Evolutionary conservation across 64 coral and sea anemone genomes (phyloP).

Genomic region (Astreopora myriophthalma): DNA sequence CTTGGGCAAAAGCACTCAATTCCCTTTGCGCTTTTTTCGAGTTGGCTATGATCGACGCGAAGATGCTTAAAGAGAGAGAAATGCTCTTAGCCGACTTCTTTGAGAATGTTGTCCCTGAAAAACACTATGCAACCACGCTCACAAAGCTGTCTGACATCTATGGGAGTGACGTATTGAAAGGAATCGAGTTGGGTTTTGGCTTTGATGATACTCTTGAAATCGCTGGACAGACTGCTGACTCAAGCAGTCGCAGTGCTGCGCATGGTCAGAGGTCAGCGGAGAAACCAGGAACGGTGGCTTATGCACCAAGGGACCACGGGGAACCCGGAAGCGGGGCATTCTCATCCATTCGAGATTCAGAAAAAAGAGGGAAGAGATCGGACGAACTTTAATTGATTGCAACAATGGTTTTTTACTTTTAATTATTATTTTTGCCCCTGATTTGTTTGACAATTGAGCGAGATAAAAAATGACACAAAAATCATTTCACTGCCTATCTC

Average conservation of each 20-base stretch:
- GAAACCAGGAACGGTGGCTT: not conserved
- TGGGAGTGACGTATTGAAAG: slow-evolving; percentile 83
- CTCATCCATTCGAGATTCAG: not conserved
- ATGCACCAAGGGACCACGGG: not conserved
- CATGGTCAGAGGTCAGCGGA: slow-evolving; percentile 4
- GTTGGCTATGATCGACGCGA: slow-evolving; percentile 81
- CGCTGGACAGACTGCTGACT: slow-evolving; percentile 6
- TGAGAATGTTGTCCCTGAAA: slow-evolving; percentile 81
- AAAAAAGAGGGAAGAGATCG: not conserved
- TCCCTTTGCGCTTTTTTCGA: slow-evolving; percentile 72
- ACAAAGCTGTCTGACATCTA: slow-evolving; percentile 68
- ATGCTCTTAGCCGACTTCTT: slow-evolving; percentile 89
- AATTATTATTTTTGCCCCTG: not conserved
- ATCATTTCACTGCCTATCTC: not conserved
- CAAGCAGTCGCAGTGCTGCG: not conserved
- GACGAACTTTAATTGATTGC: not conserved
- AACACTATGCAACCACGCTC: slow-evolving; percentile 64
- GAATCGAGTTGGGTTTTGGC: slow-evolving; percentile 78
- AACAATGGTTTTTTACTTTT: not conserved
- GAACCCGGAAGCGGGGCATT: not conserved
- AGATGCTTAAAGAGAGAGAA: slow-evolving; percentile 79
- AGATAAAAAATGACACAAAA: not conserved
- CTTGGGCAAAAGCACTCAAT: slow-evolving; percentile 67
- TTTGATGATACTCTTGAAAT: slow-evolving; percentile 74
- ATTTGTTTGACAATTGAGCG: not conserved